phyloP scores from a whole-genome alignment of 1,140 invertebrate genomes.

The Cheumatopsyche charites region DNA sequence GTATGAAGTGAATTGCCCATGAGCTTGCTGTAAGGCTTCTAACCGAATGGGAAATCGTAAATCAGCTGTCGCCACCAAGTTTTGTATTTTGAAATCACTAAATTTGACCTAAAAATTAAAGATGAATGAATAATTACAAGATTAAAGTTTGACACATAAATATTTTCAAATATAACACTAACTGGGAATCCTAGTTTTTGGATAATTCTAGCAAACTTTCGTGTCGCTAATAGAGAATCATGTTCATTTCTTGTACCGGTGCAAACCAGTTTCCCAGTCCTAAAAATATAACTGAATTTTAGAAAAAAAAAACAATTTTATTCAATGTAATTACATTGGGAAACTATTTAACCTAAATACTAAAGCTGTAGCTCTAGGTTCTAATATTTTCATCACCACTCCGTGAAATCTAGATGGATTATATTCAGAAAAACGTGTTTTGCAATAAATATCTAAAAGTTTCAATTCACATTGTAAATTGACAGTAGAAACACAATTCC shows the following conservation, averaged over 20 bases:
- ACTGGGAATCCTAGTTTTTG: slow-evolving; percentile 97
- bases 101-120: slow-evolving; percentile 83
- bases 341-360: slow-evolving; percentile 73
- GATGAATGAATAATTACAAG: slow-evolving; percentile 4
- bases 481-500: slow-evolving; percentile 95
- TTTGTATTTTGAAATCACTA: slow-evolving; percentile 97
- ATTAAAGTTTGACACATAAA: not conserved
- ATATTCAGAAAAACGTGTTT: slow-evolving; percentile 98
- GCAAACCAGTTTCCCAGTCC: slow-evolving; percentile 98
- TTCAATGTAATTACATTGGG: not conserved
- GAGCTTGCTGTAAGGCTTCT: slow-evolving; percentile 92
- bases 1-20: slow-evolving; percentile 94
- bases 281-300: slow-evolving; percentile 51
- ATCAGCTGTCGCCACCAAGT: slow-evolving; percentile 98
- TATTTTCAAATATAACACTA: slow-evolving; percentile 51
- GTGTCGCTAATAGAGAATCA: slow-evolving; percentile 88
- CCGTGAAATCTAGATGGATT: slow-evolving; percentile 98
- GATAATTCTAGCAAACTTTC: slow-evolving; percentile 98
- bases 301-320: not conserved
- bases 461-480: slow-evolving; percentile 88
- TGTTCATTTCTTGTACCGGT: slow-evolving; percentile 97
- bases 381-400: slow-evolving; percentile 96
- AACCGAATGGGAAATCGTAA: slow-evolving; percentile 96
- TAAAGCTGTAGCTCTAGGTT: slow-evolving; percentile 94
- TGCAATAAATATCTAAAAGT: slow-evolving; percentile 89